A percentile compares a stretch with the other conserved stretches of the same genome.
phyloP scores from a whole-genome alignment of 1,140 invertebrate genomes.

The Cyclargus thomasi region DNA sequence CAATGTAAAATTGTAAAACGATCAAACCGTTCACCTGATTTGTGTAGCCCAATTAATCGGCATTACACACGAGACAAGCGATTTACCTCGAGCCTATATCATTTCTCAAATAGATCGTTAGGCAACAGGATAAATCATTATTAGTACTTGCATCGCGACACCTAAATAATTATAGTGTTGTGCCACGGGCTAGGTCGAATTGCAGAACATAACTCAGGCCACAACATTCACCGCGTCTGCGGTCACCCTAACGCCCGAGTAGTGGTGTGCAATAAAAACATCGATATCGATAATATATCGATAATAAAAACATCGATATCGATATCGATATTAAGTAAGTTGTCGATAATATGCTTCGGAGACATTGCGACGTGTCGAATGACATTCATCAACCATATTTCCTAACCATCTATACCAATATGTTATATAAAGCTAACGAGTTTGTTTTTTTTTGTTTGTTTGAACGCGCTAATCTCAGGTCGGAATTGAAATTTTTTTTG shows the following conservation, averaged over 20 bases:
- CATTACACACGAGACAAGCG: neutral
- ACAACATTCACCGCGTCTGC: constrained; percentile 24
- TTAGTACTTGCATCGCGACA: constrained; percentile 12
- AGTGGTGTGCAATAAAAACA: neutral
- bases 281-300: no score
- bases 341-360: no score
- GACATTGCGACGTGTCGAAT: no score
- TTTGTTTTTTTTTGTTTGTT: no score
- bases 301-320: no score
- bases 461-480: no score
- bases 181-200: constrained; percentile 20
- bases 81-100: neutral
- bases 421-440: no score
- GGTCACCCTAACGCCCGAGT: constrained; percentile 7
- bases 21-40: neutral
- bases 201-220: constrained; percentile 26
- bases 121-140: neutral
- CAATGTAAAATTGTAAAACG: neutral
- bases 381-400: no score
- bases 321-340: no score
- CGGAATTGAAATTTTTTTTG: no score
- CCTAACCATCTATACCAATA: no score
- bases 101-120: constrained; percentile 2
- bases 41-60: neutral
- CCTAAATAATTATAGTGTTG: constrained; percentile 15